Percentiles rank a stretch among this genome's conserved stretches.
These are phyloP conservation scores for Thunnus maccoyii DNA, from an alignment of 2,113 vertebrate genomes.

Conservation along the genomic window DNA sequence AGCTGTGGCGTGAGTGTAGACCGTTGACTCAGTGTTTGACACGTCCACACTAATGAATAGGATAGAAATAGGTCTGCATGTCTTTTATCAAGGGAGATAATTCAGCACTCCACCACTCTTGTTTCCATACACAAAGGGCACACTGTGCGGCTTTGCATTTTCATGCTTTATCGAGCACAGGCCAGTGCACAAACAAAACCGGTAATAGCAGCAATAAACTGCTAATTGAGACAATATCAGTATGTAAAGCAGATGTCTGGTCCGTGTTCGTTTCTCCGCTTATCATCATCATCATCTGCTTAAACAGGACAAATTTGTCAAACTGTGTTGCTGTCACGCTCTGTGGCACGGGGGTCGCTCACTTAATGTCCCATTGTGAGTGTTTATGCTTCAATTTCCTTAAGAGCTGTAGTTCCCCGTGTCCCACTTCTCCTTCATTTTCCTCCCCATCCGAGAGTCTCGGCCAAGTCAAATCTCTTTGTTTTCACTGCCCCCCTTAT, in stretches of 20 bases:
- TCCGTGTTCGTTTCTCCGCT: not conserved
- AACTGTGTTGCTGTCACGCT: slow-evolving; percentile 1
- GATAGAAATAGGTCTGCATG: slow-evolving; percentile 64
- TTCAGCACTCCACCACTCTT: slow-evolving; percentile 66
- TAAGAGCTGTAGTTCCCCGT: slow-evolving; percentile 25
- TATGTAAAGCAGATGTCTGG: slow-evolving; percentile 54
- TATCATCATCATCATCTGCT: slow-evolving; percentile 14
- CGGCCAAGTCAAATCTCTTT: slow-evolving; percentile 64
- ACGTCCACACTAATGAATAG: slow-evolving; percentile 64
- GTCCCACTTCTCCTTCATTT: slow-evolving; percentile 52
- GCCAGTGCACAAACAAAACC: slow-evolving; percentile 57
- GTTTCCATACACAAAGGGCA: slow-evolving; percentile 78
- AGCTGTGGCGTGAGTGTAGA: slow-evolving; percentile 30
- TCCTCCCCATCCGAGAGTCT: slow-evolving; percentile 33
- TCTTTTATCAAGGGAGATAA: slow-evolving; percentile 76
- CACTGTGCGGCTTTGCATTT: slow-evolving; percentile 72
- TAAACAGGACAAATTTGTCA: slow-evolving; percentile 17
- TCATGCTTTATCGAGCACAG: slow-evolving; percentile 72
- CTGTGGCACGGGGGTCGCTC: slow-evolving; percentile 10
- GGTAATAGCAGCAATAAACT: slow-evolving; percentile 45
- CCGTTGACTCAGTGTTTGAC: slow-evolving; percentile 54
- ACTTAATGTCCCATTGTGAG: not conserved
- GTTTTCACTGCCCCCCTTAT: slow-evolving; percentile 76
- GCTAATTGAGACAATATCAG: slow-evolving; percentile 47
- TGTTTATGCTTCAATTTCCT: slow-evolving; percentile 55